These are phyloP conservation scores for Mellilla xanthometata DNA, from an alignment of 2,888 invertebrate species.

Conservation along the genomic window DNA sequence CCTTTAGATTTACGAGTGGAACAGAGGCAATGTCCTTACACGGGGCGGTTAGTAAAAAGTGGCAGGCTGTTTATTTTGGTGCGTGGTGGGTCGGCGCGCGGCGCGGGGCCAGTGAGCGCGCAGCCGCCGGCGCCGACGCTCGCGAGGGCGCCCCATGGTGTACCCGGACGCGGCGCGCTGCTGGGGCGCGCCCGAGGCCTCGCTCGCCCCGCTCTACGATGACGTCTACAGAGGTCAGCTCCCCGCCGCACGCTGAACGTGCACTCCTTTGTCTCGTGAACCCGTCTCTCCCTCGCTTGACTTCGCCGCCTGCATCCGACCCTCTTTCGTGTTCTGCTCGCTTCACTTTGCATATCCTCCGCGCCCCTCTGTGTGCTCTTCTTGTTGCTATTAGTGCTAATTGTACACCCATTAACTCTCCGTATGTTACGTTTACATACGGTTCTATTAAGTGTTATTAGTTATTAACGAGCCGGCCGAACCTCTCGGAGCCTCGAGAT, in stretches of 20 bases:
- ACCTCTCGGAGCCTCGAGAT: slow-evolving; percentile 30
- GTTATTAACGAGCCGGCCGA: slow-evolving; percentile 34
- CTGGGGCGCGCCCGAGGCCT: slow-evolving; percentile 84
- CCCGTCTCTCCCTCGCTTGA: slow-evolving; percentile 34
- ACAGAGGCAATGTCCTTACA: slow-evolving; percentile 40
- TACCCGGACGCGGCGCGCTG: slow-evolving; percentile 84
- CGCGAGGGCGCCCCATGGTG: slow-evolving; percentile 80
- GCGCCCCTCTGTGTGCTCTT: slow-evolving; percentile 4
- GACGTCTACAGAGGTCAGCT: slow-evolving; percentile 86
- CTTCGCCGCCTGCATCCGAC: slow-evolving; percentile 23
- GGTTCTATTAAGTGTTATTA: slow-evolving; percentile 32
- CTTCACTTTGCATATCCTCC: slow-evolving; percentile 15
- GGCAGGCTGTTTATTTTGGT: slow-evolving; percentile 37
- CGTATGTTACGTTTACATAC: slow-evolving; percentile 31
- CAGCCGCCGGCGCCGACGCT: slow-evolving; percentile 70
- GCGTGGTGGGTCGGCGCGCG: slow-evolving; percentile 25
- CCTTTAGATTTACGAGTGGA: slow-evolving; percentile 32
- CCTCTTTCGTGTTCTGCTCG: slow-evolving; percentile 28
- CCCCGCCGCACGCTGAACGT: slow-evolving; percentile 40
- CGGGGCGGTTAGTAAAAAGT: slow-evolving; percentile 36
- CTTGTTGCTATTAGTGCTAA: slow-evolving; percentile 24
- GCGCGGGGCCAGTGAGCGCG: slow-evolving; percentile 62
- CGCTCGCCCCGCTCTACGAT: slow-evolving; percentile 85
- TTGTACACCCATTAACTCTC: slow-evolving; percentile 29
- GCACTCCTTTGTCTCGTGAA: slow-evolving; percentile 51